These are phyloP conservation scores for Endotricha flammealis DNA, from an alignment of 2,888 invertebrate species.

Conservation along the genomic window DNA sequence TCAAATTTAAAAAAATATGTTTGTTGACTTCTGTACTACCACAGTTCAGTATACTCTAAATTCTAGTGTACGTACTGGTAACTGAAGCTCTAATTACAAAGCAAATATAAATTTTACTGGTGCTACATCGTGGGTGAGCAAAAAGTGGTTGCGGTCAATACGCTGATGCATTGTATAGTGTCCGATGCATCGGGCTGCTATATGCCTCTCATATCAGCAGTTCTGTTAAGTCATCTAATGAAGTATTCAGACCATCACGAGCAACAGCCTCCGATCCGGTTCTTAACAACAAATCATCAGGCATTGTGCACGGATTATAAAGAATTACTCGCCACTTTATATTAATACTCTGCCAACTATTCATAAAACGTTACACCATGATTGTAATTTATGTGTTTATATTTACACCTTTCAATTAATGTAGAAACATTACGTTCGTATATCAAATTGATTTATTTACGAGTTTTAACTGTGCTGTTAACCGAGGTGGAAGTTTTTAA, in stretches of 20 bases:
- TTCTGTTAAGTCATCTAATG: constrained; percentile 68
- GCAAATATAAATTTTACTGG: too few species aligned
- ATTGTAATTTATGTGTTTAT: constrained; percentile 41
- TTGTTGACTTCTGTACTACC: too few species aligned
- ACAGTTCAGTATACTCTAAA: too few species aligned
- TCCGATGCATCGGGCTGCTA: constrained; percentile 37
- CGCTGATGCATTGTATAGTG: constrained; percentile 50
- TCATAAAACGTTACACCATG: constrained; percentile 31
- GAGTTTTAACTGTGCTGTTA: too few species aligned
- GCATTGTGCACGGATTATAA: constrained; percentile 47
- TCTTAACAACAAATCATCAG: constrained; percentile 52
- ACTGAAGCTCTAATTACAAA: too few species aligned
- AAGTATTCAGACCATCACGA: constrained; percentile 55
- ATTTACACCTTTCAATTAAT: constrained; percentile 14
- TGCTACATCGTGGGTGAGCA: too few species aligned
- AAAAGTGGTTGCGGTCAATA: constrained; percentile 18
- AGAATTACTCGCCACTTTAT: constrained; percentile 45
- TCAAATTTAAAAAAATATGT: too few species aligned
- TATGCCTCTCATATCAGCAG: constrained; percentile 43
- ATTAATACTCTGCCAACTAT: constrained; percentile 37
- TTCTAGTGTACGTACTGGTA: too few species aligned
- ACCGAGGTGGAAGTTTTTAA: too few species aligned
- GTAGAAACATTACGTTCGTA: constrained; percentile 19
- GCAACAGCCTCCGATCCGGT: constrained; percentile 29
- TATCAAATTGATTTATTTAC: constrained; percentile 22